Evolutionary conservation across 1,140 invertebrate genomes (phyloP).

Genomic region (Lutraria rhynchaena): DNA sequence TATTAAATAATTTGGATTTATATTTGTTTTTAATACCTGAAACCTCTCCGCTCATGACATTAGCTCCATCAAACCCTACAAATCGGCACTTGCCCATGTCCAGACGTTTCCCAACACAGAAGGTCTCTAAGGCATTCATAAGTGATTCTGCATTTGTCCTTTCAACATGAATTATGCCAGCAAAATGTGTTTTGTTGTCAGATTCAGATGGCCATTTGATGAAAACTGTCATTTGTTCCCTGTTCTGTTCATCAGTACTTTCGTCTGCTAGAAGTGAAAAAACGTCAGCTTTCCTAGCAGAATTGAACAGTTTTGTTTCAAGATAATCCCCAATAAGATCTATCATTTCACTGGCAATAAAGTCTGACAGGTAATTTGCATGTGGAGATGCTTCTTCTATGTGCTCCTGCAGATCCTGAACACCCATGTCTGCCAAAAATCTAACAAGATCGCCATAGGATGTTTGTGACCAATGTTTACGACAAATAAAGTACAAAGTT

Average conservation of each 20-base stretch:
- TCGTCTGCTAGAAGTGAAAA: slow-evolving; percentile 5
- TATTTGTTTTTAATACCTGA: too few species aligned
- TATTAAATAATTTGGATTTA: too few species aligned
- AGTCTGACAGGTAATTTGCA: slow-evolving; percentile 7
- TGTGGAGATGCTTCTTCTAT: neutral
- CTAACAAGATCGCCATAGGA: neutral
- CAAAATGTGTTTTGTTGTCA: slow-evolving; percentile 8
- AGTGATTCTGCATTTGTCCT: slow-evolving; percentile 10
- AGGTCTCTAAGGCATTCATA: neutral
- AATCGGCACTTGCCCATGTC: slow-evolving; percentile 2
- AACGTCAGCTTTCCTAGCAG: neutral
- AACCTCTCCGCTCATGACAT: slow-evolving; percentile 24
- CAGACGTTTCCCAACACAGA: neutral
- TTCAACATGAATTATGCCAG: neutral
- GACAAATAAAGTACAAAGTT: neutral
- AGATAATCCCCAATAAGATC: neutral
- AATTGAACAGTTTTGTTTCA: neutral
- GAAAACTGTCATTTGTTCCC: slow-evolving; percentile 10
- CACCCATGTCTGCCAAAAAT: neutral
- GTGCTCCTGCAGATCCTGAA: neutral
- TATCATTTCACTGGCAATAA: slow-evolving; percentile 8
- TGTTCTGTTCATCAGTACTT: slow-evolving; percentile 4
- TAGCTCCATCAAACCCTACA: slow-evolving; percentile 30
- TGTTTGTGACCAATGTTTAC: slow-evolving; percentile 8
- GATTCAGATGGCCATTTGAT: neutral